Evolutionary conservation across 2,888 invertebrate genomes (phyloP).

Genomic region (Halictus ligatus): DNA sequence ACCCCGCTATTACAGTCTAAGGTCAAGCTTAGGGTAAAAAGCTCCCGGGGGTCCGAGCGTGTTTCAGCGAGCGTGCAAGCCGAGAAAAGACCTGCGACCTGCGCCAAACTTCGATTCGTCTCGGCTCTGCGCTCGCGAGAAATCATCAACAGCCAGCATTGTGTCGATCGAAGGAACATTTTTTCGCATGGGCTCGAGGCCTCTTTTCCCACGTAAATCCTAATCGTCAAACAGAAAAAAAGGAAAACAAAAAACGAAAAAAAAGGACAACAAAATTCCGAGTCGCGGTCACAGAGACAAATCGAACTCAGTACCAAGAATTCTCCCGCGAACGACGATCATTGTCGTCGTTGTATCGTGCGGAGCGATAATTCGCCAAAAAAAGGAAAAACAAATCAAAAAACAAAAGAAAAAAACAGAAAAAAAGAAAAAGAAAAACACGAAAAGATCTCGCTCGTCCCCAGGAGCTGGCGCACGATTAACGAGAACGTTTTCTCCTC

Average conservation of each 20-base stretch:
- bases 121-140: slow-evolving; percentile 17
- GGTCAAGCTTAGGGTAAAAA: not conserved
- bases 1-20: not conserved
- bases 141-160: slow-evolving; percentile 43
- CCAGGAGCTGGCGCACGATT: not conserved
- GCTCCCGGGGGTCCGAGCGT: slow-evolving; percentile 5
- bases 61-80: slow-evolving; percentile 28
- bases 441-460: not conserved
- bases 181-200: not conserved
- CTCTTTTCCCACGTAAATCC: too few relatives aligned
- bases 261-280: not conserved
- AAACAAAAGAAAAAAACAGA: not conserved
- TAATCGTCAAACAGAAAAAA: too few relatives aligned
- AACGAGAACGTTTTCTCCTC: not conserved
- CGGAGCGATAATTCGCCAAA: too few relatives aligned
- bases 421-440: not conserved
- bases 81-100: slow-evolving; percentile 62
- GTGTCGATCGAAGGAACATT: slow-evolving; percentile 57
- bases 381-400: too few relatives aligned
- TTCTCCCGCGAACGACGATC: not conserved
- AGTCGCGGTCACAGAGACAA: slow-evolving; percentile 14
- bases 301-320: slow-evolving; percentile 6
- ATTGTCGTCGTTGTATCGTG: too few relatives aligned
- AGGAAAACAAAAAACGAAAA: not conserved
- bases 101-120: slow-evolving; percentile 59